A percentile compares a stretch with the other conserved stretches of the same genome.
phyloP scores from a whole-genome alignment of 2,797 vertebrate species.

The Lepus oiostolus region DNA sequence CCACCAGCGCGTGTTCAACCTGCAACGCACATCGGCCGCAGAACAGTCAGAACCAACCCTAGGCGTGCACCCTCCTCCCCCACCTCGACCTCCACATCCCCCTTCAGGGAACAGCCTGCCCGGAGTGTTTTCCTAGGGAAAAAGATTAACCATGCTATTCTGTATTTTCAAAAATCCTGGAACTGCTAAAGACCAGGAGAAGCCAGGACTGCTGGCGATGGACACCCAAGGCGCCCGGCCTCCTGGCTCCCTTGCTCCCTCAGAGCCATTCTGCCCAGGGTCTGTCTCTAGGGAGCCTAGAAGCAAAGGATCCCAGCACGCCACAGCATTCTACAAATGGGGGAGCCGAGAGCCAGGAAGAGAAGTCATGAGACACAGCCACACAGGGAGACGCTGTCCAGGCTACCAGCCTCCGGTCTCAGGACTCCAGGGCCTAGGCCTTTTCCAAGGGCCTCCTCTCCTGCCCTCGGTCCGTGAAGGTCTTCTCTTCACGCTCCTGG shows the following conservation, averaged over 20 bases:
- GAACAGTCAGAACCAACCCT: neutral
- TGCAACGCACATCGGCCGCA: conserved; percentile 28
- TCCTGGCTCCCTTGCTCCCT: neutral
- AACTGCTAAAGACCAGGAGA: neutral
- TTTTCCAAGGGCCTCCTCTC: neutral
- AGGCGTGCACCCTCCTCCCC: neutral
- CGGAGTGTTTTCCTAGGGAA: neutral
- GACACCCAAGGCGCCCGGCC: neutral
- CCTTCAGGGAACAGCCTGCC: neutral
- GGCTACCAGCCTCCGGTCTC: neutral
- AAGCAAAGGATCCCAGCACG: neutral
- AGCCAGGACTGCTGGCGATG: neutral
- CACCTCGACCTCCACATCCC: neutral
- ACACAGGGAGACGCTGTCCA: neutral
- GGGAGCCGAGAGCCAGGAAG: neutral
- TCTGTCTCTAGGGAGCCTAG: neutral
- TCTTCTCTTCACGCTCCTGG: neutral
- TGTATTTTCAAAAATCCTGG: neutral
- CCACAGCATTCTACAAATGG: neutral
- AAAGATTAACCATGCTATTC: neutral
- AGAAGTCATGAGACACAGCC: neutral
- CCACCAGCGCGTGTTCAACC: conserved; percentile 72
- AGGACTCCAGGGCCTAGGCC: neutral
- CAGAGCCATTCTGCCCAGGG: neutral
- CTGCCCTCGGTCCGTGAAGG: rapidly evolving